Base-by-base conservation (phyloP, 2,113 vertebrate genomes). In the Poicephalus meyeri region DNA sequence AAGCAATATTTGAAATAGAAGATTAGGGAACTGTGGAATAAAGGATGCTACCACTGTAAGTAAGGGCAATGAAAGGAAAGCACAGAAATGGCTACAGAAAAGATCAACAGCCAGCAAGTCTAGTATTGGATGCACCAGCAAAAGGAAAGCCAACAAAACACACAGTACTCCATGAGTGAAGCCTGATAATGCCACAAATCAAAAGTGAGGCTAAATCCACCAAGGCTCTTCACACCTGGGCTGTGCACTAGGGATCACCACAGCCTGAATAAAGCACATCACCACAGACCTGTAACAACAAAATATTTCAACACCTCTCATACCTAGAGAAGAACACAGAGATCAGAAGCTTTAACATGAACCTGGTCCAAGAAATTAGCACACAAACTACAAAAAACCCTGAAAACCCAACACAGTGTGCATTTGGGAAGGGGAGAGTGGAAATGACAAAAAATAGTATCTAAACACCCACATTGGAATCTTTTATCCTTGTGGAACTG, bases 141-240 rank as follows among this genome's bases (percentile, higher is more conserved):
- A 41, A 89, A 69, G 42, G 5, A 85, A 93, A 76, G 29, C 6
- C 66, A 91, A 46, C 2, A 46, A 81, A 86, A 52, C 3, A 39
- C 26, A 35, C 1, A 63, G 5, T 0, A 0, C 26, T 55, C 33
- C 4, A 1, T 7, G 12, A 58, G 8, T 2, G 13, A 89, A 79
- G 47, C 10, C 31, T 60, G 13, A 28, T 53, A 56, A 68, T 4
- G 6, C 8, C n/a, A 10, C 0, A 1, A 47, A 24, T 39, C 25
- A 55, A 12, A 74, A 68, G 10, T 4, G 1, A 85, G 42, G 33
- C 39, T 60, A 11, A 81, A 64, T 1, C 2, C 61, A 61, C 14
- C 29, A 19, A 24, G 5, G 29, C 13, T 76, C 61, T 74, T 64
- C 42, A 72, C 47, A 47, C 3, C 19, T 39, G 20, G 25, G 44